A percentile compares a stretch with the other conserved stretches of the same genome.
Evolutionary conservation across 2,888 invertebrate species (phyloP).

Genomic region (Horisme vitalbata): DNA sequence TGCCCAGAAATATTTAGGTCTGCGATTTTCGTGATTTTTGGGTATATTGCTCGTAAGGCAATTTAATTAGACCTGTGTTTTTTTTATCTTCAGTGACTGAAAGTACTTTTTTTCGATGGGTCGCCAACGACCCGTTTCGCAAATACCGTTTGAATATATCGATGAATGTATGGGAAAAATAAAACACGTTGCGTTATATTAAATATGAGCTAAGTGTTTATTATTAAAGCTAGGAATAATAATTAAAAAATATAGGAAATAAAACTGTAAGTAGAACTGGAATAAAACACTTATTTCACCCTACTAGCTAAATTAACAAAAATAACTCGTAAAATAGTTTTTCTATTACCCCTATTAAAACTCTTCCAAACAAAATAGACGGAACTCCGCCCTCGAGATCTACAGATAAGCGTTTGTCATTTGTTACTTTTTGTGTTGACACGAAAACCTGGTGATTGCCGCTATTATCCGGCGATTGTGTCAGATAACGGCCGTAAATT

Average conservation of each 20-base stretch:
- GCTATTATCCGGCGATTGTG: constrained; percentile 64
- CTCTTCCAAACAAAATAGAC: constrained; percentile 30
- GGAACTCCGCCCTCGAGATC: constrained; percentile 56
- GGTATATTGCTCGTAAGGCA: too few relatives aligned
- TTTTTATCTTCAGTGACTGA: too few relatives aligned
- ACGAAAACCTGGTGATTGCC: constrained; percentile 68
- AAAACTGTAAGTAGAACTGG: neutral
- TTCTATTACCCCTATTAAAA: constrained; percentile 32
- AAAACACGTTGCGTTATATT: too few relatives aligned
- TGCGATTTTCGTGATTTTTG: too few relatives aligned
- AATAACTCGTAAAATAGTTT: constrained; percentile 22
- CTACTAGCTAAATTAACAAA: constrained; percentile 10
- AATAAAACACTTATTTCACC: neutral
- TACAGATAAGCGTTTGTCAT: constrained; percentile 63
- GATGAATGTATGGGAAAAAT: too few relatives aligned
- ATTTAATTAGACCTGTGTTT: too few relatives aligned
- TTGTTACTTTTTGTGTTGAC: constrained; percentile 72
- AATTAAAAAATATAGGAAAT: neutral
- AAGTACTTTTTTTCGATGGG: too few relatives aligned
- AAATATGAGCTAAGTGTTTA: too few relatives aligned
- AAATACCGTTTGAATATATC: too few relatives aligned
- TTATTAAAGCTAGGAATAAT: too few relatives aligned
- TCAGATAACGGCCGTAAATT: constrained; percentile 44
- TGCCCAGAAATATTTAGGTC: too few relatives aligned
- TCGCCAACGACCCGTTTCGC: too few relatives aligned